Conservation (phyloP, 2,113 vertebrate genomes). For the Erpornis zantholeuca region DNA sequence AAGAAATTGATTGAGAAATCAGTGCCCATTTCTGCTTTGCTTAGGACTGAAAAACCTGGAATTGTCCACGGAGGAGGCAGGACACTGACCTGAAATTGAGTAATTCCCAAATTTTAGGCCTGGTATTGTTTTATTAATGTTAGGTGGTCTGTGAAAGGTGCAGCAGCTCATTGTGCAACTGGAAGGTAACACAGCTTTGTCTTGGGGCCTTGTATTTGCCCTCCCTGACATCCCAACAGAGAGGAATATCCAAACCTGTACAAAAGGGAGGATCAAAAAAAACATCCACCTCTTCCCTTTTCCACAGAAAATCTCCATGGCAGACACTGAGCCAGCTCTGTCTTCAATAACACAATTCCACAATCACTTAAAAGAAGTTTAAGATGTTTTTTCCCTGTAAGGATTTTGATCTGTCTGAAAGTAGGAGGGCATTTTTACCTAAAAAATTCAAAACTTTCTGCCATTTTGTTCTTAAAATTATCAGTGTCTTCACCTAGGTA, state of each 20-base stretch:
- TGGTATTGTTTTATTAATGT: not conserved
- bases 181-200: not conserved
- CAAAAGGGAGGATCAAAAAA: not conserved
- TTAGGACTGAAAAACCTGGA: not conserved
- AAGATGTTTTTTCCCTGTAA: rapidly evolving
- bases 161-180: not conserved
- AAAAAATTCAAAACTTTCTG: not conserved
- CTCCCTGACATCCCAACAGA: not conserved
- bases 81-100: not conserved
- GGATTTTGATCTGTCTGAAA: not conserved
- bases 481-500: not conserved
- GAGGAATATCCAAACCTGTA: not conserved
- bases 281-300: rapidly evolving
- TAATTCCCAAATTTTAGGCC: not conserved
- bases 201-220: not conserved
- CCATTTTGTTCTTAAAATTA: not conserved
- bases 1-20: not conserved
- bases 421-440: not conserved
- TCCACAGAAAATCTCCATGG: not conserved
- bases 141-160: not conserved
- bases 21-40: not conserved
- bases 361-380: not conserved
- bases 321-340: not conserved
- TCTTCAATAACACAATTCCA: not conserved
- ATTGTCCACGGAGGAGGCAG: not conserved